Evolutionary conservation across 2,888 invertebrate species (phyloP).

Genomic region (Cheilosia impressa): DNA sequence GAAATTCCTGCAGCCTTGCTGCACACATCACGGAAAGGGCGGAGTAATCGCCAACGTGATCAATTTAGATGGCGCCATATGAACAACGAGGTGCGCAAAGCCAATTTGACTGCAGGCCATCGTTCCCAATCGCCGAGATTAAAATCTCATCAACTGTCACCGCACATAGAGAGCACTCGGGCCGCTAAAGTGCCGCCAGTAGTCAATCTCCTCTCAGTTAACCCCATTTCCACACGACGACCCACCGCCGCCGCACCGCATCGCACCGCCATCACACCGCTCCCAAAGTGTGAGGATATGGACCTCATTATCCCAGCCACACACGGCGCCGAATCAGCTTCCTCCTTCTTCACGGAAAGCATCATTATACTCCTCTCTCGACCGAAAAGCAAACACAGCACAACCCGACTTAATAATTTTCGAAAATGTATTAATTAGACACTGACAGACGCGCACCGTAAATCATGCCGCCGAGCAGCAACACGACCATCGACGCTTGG

Average conservation of each 20-base stretch:
- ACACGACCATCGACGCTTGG: slow-evolving; percentile 59
- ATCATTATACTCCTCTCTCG: slow-evolving; percentile 52
- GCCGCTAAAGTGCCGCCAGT: slow-evolving; percentile 51
- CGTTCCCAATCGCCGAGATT: slow-evolving; percentile 58
- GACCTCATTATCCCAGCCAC: slow-evolving; percentile 74
- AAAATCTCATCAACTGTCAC: slow-evolving; percentile 65
- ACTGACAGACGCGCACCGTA: slow-evolving; percentile 76
- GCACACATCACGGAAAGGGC: slow-evolving; percentile 49
- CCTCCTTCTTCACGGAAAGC: slow-evolving; percentile 44
- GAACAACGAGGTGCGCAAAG: slow-evolving; percentile 42
- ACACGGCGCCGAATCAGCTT: slow-evolving; percentile 69
- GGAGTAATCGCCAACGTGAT: slow-evolving; percentile 61
- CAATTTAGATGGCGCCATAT: slow-evolving; percentile 67
- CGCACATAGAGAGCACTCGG: slow-evolving; percentile 50
- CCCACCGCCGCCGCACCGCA: background rate
- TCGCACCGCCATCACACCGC: background rate
- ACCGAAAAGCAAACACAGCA: slow-evolving; percentile 60
- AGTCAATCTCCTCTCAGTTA: slow-evolving; percentile 41
- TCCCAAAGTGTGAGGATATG: slow-evolving; percentile 69
- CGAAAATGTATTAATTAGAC: slow-evolving; percentile 76
- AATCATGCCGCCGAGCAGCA: slow-evolving; percentile 64
- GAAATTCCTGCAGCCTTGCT: slow-evolving; percentile 33
- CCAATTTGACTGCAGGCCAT: slow-evolving; percentile 17
- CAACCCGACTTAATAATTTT: slow-evolving; percentile 74
- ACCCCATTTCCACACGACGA: slow-evolving; percentile 13